Conservation (phyloP, 2,888 invertebrate species). For the Podabrus alpinus region DNA sequence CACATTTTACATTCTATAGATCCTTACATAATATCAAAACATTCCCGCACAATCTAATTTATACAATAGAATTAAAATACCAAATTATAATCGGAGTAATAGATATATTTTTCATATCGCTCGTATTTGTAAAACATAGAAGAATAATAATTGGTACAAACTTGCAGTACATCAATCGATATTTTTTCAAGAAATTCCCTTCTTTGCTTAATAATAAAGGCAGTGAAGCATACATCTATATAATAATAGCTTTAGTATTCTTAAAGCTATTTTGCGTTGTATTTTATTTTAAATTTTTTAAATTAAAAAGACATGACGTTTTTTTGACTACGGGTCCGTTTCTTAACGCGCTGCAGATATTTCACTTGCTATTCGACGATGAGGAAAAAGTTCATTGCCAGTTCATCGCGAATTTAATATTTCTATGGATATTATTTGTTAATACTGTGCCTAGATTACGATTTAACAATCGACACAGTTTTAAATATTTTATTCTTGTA, state of each 20-base stretch:
- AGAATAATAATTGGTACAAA: neutral
- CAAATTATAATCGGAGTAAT: neutral
- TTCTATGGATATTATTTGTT: neutral
- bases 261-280: neutral
- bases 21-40: constrained; percentile 34
- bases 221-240: neutral
- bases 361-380: neutral
- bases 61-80: constrained; percentile 30
- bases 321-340: neutral
- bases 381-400: neutral
- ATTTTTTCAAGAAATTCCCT: neutral
- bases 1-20: constrained; percentile 47
- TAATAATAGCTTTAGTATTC: neutral
- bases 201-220: neutral
- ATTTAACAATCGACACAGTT: neutral
- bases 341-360: neutral
- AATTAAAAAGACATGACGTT: neutral
- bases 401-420: neutral
- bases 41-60: constrained; percentile 31
- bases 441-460: neutral
- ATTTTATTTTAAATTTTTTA: neutral
- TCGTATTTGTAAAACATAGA: neutral
- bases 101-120: neutral
- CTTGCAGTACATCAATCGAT: neutral
- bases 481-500: constrained; percentile 17